A percentile compares a stretch with the other conserved stretches of the same genome.
phyloP scores from a whole-genome alignment of 1,140 invertebrate species.

The Littorina saxatilis region DNA sequence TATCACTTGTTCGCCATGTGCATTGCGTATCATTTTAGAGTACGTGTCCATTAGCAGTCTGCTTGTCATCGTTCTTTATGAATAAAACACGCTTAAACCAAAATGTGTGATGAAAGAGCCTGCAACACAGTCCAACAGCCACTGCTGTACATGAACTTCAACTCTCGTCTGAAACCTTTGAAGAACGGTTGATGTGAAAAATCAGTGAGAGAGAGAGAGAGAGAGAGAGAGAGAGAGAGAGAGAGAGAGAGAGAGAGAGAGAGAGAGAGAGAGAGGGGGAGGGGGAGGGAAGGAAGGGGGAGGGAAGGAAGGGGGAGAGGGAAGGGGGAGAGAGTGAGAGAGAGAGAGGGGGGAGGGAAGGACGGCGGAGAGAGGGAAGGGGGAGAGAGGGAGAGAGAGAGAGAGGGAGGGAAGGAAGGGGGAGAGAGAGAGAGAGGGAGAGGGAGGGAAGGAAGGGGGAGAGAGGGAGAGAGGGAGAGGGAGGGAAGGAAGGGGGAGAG shows the following conservation, averaged over 20 bases:
- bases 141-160: too few species aligned
- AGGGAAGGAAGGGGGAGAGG: neutral
- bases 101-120: too few species aligned
- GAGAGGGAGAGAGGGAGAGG: neutral
- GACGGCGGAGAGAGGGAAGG: neutral
- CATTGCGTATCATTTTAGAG: too few species aligned
- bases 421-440: constrained; percentile 7
- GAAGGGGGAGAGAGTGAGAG: neutral
- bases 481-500: neutral
- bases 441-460: neutral
- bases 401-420: neutral
- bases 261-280: neutral
- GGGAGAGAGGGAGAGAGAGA: neutral
- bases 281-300: neutral
- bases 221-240: too few species aligned
- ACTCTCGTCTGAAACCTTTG: too few species aligned
- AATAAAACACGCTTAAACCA: too few species aligned
- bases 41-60: too few species aligned
- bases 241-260: neutral
- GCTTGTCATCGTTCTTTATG: too few species aligned
- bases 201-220: too few species aligned
- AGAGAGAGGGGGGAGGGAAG: neutral
- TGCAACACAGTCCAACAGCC: too few species aligned
- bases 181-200: too few species aligned
- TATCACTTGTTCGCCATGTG: too few species aligned